These are phyloP conservation scores for Acanthopleura granulata DNA, from an alignment of 2,888 invertebrate species.

Conservation along the genomic window DNA sequence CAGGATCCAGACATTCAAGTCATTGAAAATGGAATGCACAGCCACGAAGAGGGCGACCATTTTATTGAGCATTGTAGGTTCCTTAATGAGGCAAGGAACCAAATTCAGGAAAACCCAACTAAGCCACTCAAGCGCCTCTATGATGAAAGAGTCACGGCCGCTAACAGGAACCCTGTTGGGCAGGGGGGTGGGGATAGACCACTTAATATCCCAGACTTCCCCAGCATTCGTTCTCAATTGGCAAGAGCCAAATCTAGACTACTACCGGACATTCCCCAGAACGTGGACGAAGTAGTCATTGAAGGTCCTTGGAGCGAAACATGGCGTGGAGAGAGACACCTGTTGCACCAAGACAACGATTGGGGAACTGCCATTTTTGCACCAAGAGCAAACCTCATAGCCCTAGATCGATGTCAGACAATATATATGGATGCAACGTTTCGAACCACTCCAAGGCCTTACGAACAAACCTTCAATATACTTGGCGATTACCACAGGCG, in stretches of 20 bases:
- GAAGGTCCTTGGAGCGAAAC: conserved; percentile 6
- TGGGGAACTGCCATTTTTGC: conserved; percentile 18
- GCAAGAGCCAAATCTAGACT: not conserved
- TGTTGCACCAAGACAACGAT: conserved; percentile 21
- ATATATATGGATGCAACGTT: conserved; percentile 10
- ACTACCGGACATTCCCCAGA: conserved; percentile 7
- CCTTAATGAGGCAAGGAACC: not conserved
- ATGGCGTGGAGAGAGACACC: not conserved
- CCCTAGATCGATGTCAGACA: too few species aligned
- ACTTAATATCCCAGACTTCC: not conserved
- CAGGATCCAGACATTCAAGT: not conserved
- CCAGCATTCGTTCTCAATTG: not conserved
- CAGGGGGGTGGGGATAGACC: conserved; percentile 20
- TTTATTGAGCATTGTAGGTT: not conserved
- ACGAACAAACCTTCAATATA: conserved; percentile 10
- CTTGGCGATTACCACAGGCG: conserved; percentile 11
- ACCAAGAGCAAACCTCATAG: not conserved
- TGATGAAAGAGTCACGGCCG: not conserved
- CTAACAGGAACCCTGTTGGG: not conserved
- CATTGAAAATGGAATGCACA: not conserved
- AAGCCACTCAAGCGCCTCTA: not conserved
- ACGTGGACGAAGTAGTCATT: conserved; percentile 3
- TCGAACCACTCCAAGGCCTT: conserved; percentile 8
- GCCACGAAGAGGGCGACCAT: not conserved
- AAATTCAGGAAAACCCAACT: not conserved